phyloP scores from a whole-genome alignment of 2,797 vertebrate species.

The Helicolenus hilgendorfi region DNA sequence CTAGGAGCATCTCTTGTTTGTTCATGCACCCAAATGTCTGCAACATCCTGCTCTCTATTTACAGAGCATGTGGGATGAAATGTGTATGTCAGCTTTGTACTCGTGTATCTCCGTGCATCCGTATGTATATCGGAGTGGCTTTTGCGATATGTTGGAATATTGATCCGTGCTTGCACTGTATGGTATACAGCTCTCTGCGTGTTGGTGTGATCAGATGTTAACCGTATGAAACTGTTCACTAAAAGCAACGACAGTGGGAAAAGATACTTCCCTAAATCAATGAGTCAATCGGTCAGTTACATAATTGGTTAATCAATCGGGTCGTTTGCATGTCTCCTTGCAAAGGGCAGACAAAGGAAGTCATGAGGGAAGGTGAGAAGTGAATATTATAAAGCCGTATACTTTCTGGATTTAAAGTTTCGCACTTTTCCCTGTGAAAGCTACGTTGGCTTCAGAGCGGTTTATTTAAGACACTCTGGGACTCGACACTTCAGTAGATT shows the following conservation, averaged over 20 bases:
- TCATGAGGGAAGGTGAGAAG: conserved; percentile 40
- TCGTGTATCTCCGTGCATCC: conserved; percentile 55
- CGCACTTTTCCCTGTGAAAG: conserved; percentile 46
- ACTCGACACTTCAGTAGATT: conserved; percentile 70
- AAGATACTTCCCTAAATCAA: conserved; percentile 51
- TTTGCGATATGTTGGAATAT: conserved; percentile 32
- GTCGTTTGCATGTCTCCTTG: conserved; percentile 61
- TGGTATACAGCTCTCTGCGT: not conserved
- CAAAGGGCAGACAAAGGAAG: conserved; percentile 39
- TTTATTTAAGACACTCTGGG: conserved; percentile 76
- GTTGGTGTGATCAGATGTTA: conserved; percentile 2
- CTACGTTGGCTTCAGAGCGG: conserved; percentile 54
- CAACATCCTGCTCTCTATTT: conserved; percentile 87
- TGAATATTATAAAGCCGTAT: conserved; percentile 31
- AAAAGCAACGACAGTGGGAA: not conserved
- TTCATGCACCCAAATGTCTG: conserved; percentile 82
- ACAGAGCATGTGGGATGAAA: conserved; percentile 86
- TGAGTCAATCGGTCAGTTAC: conserved; percentile 36
- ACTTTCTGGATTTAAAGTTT: conserved; percentile 72
- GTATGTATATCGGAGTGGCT: conserved; percentile 28
- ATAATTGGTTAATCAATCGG: conserved; percentile 50
- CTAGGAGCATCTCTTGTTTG: conserved; percentile 81
- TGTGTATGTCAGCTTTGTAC: conserved; percentile 71
- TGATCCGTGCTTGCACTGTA: not conserved
- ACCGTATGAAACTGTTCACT: conserved; percentile 1